These are phyloP conservation scores for Hippocampus guttulatus DNA, from an alignment of 2,113 vertebrate genomes.

Conservation along the genomic window DNA sequence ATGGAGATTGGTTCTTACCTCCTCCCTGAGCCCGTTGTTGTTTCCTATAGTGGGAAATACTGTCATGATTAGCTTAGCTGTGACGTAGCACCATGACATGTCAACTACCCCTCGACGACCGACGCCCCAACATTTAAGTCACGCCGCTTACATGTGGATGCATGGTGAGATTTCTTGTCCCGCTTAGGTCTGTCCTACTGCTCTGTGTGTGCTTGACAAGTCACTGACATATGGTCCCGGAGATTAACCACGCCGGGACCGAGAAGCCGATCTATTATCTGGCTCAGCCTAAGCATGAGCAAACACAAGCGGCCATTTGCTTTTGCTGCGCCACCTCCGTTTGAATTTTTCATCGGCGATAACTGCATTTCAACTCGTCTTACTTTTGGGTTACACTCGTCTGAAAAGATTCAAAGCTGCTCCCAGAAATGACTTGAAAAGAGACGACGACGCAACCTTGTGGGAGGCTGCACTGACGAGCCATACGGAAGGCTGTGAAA, in stretches of 20 bases:
- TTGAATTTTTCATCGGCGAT: neutral
- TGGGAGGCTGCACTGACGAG: conserved; percentile 16
- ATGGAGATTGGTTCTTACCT: conserved; percentile 74
- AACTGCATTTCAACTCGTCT: neutral
- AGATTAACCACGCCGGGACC: conserved; percentile 58
- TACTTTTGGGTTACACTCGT: neutral
- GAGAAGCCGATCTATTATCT: conserved; percentile 46
- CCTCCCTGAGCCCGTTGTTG: conserved; percentile 80
- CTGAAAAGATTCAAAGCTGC: neutral
- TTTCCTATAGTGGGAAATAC: conserved; percentile 74
- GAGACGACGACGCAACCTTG: neutral
- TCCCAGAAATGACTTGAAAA: neutral
- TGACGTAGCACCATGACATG: conserved; percentile 8
- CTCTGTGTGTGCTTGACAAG: conserved; percentile 44
- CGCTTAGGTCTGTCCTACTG: conserved; percentile 41
- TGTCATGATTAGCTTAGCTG: conserved; percentile 34
- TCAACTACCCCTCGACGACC: neutral
- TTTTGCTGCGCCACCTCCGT: neutral
- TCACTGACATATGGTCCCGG: conserved; percentile 57
- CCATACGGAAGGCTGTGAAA: neutral
- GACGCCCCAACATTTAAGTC: neutral
- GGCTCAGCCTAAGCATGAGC: conserved; percentile 30
- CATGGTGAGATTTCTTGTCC: conserved; percentile 38
- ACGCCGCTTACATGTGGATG: conserved; percentile 50
- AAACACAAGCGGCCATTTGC: conserved; percentile 6